Base-by-base conservation (phyloP, 1,140 invertebrate species). In the Atopsyche davidsoni region DNA sequence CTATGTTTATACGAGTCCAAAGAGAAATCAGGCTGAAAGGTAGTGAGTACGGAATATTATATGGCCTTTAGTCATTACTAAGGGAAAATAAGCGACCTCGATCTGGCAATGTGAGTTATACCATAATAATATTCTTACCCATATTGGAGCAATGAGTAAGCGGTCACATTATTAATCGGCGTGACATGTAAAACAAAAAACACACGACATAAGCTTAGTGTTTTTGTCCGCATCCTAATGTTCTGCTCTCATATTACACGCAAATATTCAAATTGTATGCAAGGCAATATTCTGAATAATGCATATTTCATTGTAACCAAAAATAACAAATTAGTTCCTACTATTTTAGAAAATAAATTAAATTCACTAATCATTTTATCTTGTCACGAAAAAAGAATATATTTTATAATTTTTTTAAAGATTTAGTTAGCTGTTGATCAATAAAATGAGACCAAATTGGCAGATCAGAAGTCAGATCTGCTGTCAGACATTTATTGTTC, bases 131-230 rank as follows among this genome's bases (percentile, higher is more conserved):
- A 31, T 53, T 57, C 55, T 57, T 57, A 57, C 55, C 55, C 55
- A 57, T 25, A 51, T 57, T 45, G 50, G 50, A 57, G 46, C 18
- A 57, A 57, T 57, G 55, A 57, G 50, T 57, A 57, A 57, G 51
- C 47, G 46, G 55, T 57, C 55, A 57, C 55, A 53, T 53, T 53
- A 49, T 46, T 46, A 36, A 53, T 57, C 55, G 51, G 55, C 50
- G 55, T 57, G 55, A 57, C 55, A 57, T 57, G 55, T 53, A 57
- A 57, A 57, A 57, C 55, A 57, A 53, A 57, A 53, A 57, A 57
- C 55, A 57, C 55, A 57, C 44, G 42, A 47, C 47, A 57, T 57
- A 34, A 57, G 51, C 43, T 31, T 40, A 57, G 46, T 53, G 50
- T 53, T 51, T 57, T 57, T 53, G 51, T 57, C 49, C 43, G 39